phyloP scores from a whole-genome alignment of 2,797 vertebrate species.

The Esox masquinongy region DNA sequence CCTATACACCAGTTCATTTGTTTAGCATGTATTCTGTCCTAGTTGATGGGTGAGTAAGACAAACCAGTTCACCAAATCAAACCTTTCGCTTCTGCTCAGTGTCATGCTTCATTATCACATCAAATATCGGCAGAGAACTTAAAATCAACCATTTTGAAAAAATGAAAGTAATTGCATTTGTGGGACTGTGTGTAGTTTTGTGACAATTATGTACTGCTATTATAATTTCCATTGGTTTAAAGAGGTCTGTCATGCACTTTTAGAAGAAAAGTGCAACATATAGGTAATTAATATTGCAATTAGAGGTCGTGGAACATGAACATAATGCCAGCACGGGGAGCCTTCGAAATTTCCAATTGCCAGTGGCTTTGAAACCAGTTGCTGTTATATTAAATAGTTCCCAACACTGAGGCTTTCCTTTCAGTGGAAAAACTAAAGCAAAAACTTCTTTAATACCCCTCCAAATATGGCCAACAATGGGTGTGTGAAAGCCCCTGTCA shows the following conservation, averaged over 20 bases:
- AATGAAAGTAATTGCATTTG: conserved; percentile 10
- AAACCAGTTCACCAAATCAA: conserved; percentile 1
- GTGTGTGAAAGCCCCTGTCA: conserved; percentile 40
- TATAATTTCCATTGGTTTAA: conserved; percentile 21
- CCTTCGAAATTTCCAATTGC: conserved; percentile 49
- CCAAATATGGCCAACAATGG: conserved; percentile 30
- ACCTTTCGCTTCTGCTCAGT: conserved; percentile 4
- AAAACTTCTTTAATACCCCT: conserved; percentile 21
- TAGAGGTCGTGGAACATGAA: conserved; percentile 52
- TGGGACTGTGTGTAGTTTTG: conserved; percentile 18
- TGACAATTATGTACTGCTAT: conserved; percentile 15
- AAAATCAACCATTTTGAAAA: neutral
- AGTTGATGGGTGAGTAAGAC: neutral
- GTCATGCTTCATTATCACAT: neutral
- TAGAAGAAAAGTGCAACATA: conserved; percentile 36
- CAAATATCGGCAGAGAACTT: neutral
- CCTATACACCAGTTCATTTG: neutral
- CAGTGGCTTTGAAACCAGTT: conserved; percentile 59
- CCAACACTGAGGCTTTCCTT: conserved; percentile 52
- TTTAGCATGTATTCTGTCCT: neutral
- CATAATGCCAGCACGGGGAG: conserved; percentile 38
- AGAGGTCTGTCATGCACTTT: conserved; percentile 16
- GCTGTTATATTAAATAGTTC: conserved; percentile 50
- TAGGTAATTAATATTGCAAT: conserved; percentile 52
- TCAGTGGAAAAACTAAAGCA: conserved; percentile 60